phyloP scores from a whole-genome alignment of 2,113 vertebrate species.

The Myotis davidii region DNA sequence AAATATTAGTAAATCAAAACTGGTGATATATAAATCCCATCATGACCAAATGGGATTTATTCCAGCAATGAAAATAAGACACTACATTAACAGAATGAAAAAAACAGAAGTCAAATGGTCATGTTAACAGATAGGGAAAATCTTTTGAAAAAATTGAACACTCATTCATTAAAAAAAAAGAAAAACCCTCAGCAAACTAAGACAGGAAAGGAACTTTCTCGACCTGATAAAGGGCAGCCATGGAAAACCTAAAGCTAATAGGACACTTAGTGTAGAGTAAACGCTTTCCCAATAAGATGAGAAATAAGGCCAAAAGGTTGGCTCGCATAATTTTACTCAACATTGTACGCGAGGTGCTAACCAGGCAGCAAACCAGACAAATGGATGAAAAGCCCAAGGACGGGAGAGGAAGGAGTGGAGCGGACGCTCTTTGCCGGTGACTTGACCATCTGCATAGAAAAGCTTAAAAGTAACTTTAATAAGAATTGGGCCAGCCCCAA shows the following conservation, averaged over 20 bases:
- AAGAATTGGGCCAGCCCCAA: neutral
- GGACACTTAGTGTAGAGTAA: neutral
- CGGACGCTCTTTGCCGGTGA: neutral
- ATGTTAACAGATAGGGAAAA: neutral
- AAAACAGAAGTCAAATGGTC: neutral
- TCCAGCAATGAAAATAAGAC: neutral
- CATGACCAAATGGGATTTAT: neutral
- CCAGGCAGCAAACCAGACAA: neutral
- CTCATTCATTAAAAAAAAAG: neutral
- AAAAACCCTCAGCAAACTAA: conserved; percentile 11
- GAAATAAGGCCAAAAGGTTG: neutral
- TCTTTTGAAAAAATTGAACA: neutral
- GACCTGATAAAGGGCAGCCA: neutral
- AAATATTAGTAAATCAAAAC: conserved; percentile 10
- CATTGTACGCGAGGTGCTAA: neutral
- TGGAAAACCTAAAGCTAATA: neutral
- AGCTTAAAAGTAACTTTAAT: neutral
- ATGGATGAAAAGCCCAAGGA: neutral
- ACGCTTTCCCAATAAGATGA: neutral
- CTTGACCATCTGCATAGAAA: neutral
- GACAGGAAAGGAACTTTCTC: neutral
- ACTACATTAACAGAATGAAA: neutral
- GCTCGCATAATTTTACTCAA: neutral
- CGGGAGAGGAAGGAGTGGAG: neutral
- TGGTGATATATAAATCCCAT: neutral